Conservation (phyloP, 2,797 vertebrate species). For the Hipposideros larvatus region DNA sequence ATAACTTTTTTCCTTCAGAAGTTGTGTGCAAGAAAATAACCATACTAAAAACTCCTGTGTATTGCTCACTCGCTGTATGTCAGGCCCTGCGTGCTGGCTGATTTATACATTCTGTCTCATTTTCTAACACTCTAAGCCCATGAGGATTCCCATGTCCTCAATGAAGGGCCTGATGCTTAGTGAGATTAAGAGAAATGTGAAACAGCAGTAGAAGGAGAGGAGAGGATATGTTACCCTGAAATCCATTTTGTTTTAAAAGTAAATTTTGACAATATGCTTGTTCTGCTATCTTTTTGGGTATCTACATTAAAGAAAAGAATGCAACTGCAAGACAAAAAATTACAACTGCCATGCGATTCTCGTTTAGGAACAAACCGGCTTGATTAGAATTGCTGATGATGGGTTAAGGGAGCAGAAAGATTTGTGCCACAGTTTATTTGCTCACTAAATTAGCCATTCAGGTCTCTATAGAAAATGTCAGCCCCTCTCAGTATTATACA, state of each 20-base stretch:
- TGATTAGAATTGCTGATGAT: constrained; percentile 30
- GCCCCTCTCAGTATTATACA: neutral
- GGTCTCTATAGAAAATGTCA: constrained; percentile 60
- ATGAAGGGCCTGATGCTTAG: neutral
- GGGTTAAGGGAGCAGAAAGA: neutral
- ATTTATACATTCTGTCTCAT: neutral
- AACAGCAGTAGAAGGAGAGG: neutral
- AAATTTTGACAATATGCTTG: constrained; percentile 10
- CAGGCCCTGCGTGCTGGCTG: neutral
- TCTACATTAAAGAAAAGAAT: constrained; percentile 39
- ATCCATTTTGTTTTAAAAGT: constrained; percentile 52
- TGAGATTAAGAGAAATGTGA: neutral
- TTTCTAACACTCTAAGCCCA: neutral
- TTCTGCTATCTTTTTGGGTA: neutral
- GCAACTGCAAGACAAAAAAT: neutral
- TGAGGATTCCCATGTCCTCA: neutral
- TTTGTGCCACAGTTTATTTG: constrained; percentile 60
- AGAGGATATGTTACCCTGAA: neutral
- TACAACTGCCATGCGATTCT: neutral
- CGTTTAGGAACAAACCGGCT: neutral
- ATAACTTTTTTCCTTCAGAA: neutral
- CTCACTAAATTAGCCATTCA: constrained; percentile 65
- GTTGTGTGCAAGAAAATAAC: neutral
- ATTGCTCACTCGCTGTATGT: neutral
- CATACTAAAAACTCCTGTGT: neutral